A percentile compares a stretch with the other conserved stretches of the same genome.
Evolutionary conservation across 2,888 invertebrate species (phyloP).

Genomic region (Tetanocera ferruginea): DNA sequence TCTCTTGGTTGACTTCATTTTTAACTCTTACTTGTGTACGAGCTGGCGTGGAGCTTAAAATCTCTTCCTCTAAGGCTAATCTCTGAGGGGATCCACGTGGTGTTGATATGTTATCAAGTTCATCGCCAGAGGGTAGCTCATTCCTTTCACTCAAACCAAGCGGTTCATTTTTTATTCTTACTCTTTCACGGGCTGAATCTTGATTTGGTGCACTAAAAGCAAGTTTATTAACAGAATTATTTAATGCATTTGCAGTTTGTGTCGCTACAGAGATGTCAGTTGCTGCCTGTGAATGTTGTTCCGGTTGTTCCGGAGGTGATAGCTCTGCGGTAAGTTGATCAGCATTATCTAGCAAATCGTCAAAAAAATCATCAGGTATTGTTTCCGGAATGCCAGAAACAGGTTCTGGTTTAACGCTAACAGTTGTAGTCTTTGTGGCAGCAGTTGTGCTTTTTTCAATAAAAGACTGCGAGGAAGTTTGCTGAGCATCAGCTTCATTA

Average conservation of each 20-base stretch:
- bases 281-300: background rate
- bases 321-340: constrained; percentile 9
- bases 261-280: no score
- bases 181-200: no score
- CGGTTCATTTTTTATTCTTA: no score
- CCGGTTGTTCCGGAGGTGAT: background rate
- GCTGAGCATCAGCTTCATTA: no score
- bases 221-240: no score
- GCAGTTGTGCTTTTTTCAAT: no score
- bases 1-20: background rate
- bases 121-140: background rate
- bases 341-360: constrained; percentile 9
- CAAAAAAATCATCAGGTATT: constrained; percentile 31
- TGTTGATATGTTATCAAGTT: background rate
- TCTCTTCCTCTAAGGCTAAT: background rate
- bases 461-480: no score
- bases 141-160: background rate
- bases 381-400: background rate
- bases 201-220: no score
- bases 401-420: background rate
- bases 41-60: background rate
- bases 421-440: no score
- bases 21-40: background rate
- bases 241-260: no score
- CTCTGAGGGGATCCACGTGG: background rate